Evolutionary conservation across 2,797 vertebrate species (phyloP).

Genomic region (Liparis tanakae): DNA sequence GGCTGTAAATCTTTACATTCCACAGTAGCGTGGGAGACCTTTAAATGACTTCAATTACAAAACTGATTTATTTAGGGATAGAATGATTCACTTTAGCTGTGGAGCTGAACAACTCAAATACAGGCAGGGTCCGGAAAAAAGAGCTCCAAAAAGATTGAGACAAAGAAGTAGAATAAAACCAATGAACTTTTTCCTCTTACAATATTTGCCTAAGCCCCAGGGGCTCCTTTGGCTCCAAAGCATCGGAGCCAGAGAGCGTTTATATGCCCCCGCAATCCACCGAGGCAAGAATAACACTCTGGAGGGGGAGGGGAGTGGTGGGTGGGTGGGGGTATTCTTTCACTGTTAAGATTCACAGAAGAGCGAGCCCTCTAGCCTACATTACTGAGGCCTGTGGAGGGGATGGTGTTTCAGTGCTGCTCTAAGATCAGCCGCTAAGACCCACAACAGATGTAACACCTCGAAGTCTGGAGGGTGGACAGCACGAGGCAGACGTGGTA

Average conservation of each 20-base stretch:
- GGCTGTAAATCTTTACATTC: slow-evolving; percentile 60
- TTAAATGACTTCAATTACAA: slow-evolving; percentile 22
- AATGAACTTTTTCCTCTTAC: slow-evolving; percentile 14
- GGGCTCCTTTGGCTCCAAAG: slow-evolving; percentile 56
- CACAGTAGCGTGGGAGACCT: slow-evolving; percentile 38
- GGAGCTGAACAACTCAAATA: background rate
- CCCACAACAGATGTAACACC: slow-evolving; percentile 25
- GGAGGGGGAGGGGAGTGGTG: slow-evolving; percentile 3
- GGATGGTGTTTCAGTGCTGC: slow-evolving; percentile 28
- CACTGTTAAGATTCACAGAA: slow-evolving; percentile 41
- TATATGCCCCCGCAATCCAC: slow-evolving; percentile 44
- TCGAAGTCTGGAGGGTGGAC: slow-evolving; percentile 35
- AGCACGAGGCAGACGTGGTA: background rate
- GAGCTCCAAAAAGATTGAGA: background rate
- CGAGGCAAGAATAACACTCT: slow-evolving; percentile 52
- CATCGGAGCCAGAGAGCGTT: slow-evolving; percentile 39
- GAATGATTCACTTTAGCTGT: background rate
- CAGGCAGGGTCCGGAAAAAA: background rate
- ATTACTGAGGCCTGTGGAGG: slow-evolving; percentile 57
- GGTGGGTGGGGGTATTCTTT: slow-evolving; percentile 33
- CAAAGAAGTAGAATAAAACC: slow-evolving; percentile 18
- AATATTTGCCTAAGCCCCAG: slow-evolving; percentile 52
- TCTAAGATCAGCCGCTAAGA: slow-evolving; percentile 19
- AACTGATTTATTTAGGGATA: background rate
- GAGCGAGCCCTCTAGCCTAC: slow-evolving; percentile 54